phyloP scores from a whole-genome alignment of 2,888 invertebrate species.

The Ochropacha duplaris region DNA sequence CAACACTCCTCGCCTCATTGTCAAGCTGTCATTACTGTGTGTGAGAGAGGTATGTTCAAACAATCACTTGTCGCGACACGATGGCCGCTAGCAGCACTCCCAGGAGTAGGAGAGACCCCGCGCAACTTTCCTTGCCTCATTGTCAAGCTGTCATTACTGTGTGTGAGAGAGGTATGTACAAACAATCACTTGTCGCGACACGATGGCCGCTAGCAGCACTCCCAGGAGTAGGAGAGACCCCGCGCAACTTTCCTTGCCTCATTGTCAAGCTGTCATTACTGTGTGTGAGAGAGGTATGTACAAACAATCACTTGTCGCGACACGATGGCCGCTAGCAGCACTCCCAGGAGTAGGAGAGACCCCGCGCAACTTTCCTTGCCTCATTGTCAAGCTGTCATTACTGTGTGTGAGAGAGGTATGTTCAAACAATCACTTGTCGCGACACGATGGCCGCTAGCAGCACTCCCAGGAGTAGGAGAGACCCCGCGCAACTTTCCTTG shows the following conservation, averaged over 20 bases:
- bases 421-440: constrained; percentile 46
- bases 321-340: constrained; percentile 50
- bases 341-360: constrained; percentile 46
- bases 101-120: not conserved
- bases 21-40: too few relatives aligned
- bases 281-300: constrained; percentile 54
- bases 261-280: constrained; percentile 47
- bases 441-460: constrained; percentile 52
- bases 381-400: constrained; percentile 45
- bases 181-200: constrained; percentile 44
- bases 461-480: constrained; percentile 50
- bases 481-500: constrained; percentile 16
- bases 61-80: too few relatives aligned
- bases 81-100: too few relatives aligned
- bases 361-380: constrained; percentile 22
- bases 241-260: constrained; percentile 21
- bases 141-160: constrained; percentile 49
- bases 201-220: constrained; percentile 53
- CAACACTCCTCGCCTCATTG: too few relatives aligned
- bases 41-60: too few relatives aligned
- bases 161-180: constrained; percentile 55
- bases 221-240: constrained; percentile 42
- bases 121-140: constrained; percentile 26
- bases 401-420: constrained; percentile 52
- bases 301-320: constrained; percentile 49